Conservation (phyloP, 2,888 invertebrate genomes). For the Caenorhabditis sp. region DNA sequence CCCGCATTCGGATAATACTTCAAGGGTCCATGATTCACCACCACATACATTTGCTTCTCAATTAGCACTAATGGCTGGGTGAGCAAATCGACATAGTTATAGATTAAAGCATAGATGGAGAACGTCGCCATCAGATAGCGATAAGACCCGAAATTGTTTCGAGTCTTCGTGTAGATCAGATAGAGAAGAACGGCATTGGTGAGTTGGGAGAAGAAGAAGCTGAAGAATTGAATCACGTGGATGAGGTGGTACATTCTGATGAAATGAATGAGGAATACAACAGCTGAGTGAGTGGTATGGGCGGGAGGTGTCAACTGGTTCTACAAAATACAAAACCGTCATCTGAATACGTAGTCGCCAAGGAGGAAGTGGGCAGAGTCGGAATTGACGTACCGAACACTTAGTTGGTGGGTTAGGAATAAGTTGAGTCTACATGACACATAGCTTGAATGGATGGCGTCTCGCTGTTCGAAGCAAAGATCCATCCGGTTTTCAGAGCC, state of each 20-base stretch:
- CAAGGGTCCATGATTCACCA: conserved; percentile 44
- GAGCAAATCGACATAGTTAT: conserved; percentile 46
- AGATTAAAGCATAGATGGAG: conserved; percentile 37
- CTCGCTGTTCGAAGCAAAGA: too few species aligned
- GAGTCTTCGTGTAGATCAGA: conserved; percentile 32
- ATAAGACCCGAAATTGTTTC: conserved; percentile 16
- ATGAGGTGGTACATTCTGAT: conserved; percentile 5
- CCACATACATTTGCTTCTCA: conserved; percentile 45
- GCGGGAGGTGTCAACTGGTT: too few species aligned
- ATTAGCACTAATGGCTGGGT: conserved; percentile 38
- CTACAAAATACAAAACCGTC: too few species aligned
- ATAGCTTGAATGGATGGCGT: too few species aligned
- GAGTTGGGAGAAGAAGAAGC: conserved; percentile 35
- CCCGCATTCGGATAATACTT: conserved; percentile 15
- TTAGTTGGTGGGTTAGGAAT: too few species aligned
- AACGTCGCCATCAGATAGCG: conserved; percentile 35
- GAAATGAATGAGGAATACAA: neutral
- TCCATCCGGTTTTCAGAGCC: too few species aligned
- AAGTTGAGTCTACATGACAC: too few species aligned
- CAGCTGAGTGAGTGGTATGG: neutral
- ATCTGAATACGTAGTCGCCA: too few species aligned
- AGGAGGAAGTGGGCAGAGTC: too few species aligned
- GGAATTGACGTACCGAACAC: too few species aligned
- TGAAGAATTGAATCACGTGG: conserved; percentile 30
- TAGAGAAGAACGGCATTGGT: conserved; percentile 40